Percentiles rank a stretch among this genome's conserved stretches.
Evolutionary conservation across 2,113 vertebrate species (phyloP).

Genomic region (Clarias magur): DNA sequence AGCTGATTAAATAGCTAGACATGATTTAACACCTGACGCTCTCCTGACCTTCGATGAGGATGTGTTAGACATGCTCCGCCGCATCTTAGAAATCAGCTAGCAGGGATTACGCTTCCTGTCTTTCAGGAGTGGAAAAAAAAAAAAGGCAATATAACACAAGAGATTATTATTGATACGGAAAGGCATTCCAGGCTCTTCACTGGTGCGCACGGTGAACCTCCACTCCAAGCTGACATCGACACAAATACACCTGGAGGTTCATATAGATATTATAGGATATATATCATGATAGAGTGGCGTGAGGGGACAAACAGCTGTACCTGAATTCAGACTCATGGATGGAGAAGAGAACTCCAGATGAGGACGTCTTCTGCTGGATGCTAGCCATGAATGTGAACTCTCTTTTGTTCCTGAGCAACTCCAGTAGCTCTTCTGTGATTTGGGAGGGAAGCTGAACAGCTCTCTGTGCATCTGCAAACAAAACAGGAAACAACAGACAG

Average conservation of each 20-base stretch:
- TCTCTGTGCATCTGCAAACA: conserved; percentile 79
- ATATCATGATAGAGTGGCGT: neutral
- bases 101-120: neutral
- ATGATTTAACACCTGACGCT: neutral
- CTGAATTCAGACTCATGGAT: conserved; percentile 92
- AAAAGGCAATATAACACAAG: no score
- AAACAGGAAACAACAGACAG: conserved; percentile 9
- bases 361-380: conserved; percentile 86
- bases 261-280: no score
- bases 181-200: no score
- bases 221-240: neutral
- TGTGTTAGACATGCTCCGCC: neutral
- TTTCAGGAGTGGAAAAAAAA: neutral
- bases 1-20: neutral
- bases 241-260: neutral
- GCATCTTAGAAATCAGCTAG: neutral
- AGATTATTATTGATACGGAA: neutral
- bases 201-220: no score
- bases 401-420: conserved; percentile 87
- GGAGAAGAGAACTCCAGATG: conserved; percentile 91
- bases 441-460: conserved; percentile 86
- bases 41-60: neutral
- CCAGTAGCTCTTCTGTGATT: conserved; percentile 84
- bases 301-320: conserved; percentile 67
- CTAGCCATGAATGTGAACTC: conserved; percentile 94